A percentile compares a stretch with the other conserved stretches of the same genome.
Conservation (phyloP, 2,113 vertebrate species). For the Ceyx melanurus region DNA sequence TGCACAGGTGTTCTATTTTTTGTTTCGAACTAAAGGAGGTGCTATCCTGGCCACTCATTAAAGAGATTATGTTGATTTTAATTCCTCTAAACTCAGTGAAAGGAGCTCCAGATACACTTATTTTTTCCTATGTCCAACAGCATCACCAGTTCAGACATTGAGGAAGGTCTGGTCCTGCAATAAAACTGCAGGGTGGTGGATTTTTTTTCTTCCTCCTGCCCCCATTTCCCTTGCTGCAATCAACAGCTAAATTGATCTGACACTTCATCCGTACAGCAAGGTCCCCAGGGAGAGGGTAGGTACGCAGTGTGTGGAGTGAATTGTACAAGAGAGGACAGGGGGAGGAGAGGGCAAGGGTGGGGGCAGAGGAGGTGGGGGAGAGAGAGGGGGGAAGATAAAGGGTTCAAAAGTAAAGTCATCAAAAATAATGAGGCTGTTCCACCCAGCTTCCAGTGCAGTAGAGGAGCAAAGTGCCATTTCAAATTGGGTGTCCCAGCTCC, state of each 20-base stretch:
- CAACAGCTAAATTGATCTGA: slow-evolving; percentile 62
- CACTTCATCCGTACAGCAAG: slow-evolving; percentile 36
- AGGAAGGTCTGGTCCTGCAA: neutral
- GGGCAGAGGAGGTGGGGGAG: no score
- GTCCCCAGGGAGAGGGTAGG: neutral
- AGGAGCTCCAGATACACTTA: neutral
- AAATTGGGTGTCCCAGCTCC: slow-evolving; percentile 68
- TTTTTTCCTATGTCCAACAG: neutral
- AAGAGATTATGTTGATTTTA: neutral
- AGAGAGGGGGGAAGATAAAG: neutral
- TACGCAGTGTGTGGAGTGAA: neutral
- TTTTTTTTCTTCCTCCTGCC: neutral
- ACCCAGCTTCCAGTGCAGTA: slow-evolving; percentile 63
- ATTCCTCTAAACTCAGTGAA: neutral
- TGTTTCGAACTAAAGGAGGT: neutral
- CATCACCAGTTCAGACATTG: neutral
- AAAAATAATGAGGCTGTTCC: slow-evolving; percentile 76
- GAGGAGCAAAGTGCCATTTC: slow-evolving; percentile 68
- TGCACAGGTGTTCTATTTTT: neutral
- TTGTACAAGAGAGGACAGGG: neutral
- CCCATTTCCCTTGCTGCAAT: neutral
- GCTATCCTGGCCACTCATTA: neutral
- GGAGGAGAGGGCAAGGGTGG: neutral
- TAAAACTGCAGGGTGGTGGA: neutral
- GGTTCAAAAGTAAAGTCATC: slow-evolving; percentile 74